phyloP scores from a whole-genome alignment of 2,888 invertebrate genomes.

The Folsomia candida region DNA sequence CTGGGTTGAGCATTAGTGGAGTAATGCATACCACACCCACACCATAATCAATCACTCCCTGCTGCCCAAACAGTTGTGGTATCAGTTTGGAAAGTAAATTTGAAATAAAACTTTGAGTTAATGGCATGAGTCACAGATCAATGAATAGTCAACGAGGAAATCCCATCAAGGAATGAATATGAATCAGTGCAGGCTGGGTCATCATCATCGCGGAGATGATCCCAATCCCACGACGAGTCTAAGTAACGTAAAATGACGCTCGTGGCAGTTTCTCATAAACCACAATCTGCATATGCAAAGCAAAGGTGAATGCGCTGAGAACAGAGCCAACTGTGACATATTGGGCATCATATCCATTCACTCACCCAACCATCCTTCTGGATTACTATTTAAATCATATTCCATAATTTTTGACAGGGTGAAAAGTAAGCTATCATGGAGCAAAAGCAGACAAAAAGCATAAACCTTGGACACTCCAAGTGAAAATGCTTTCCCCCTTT shows the following conservation, averaged over 20 bases:
- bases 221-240: not conserved
- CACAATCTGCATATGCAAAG: conserved; percentile 12
- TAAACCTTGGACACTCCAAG: no score
- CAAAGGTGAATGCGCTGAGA: conserved; percentile 28
- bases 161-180: conserved; percentile 7
- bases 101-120: not conserved
- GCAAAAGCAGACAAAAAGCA: no score
- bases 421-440: no score
- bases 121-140: not conserved
- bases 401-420: conserved; percentile 33
- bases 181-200: not conserved
- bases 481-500: no score
- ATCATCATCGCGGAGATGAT: not conserved
- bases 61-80: not conserved
- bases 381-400: conserved; percentile 44
- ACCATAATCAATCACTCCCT: conserved; percentile 2
- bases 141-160: not conserved
- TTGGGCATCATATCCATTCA: conserved; percentile 14
- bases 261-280: not conserved
- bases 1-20: no score
- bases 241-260: not conserved
- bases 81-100: not conserved
- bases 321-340: conserved; percentile 47
- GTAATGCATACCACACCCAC: not conserved
- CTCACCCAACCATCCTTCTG: not conserved